Evolutionary conservation across 1,140 invertebrate species (phyloP), one percentile per base, ranked within the genome.

Genomic region (Drosophila kanapiae): DNA sequence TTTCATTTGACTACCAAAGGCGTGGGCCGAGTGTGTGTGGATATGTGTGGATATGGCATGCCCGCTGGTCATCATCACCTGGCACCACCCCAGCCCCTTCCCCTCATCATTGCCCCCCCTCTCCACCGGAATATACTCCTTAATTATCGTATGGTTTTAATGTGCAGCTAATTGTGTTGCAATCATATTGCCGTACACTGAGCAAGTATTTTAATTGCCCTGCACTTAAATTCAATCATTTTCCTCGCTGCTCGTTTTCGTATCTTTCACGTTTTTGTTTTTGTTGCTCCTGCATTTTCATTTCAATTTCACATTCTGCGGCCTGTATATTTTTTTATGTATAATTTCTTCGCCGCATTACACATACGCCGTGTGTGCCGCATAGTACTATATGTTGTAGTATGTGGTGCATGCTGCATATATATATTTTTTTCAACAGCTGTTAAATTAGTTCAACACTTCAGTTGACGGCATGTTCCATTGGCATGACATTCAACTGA

Each of bases 361-460:
- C 85, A 69, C 85, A 88, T 88, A 88, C 85, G 85, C 85, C 85
- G 40, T 65, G 84, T 72, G 29, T 70, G 18, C 77, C 13, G 54
- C 58, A 31, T 40, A 40, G 35, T 78, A 82, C 29, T 33, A 27
- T 31, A 49, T n/a, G 23, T 65, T 56, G 45, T 61, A 86, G 45
- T 61, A 86, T 74, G 56, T 75, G 45, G 70, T 57, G 71, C 83
- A 63, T 76, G 72, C 61, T 40, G 47, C 62, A 67, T 67, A 61
- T 62, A 38, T 51, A 63, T 75, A 61, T 72, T 69, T 91, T 92
- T 92, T 92, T 92, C 91, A 92, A 92, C 91, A 92, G 91, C 91
- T 92, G 91, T 90, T 92, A 92, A 92, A 92, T 92, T 92, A 92
- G 91, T 88, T 92, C 91, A 92, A 92, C 91, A 92, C 91, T 92